phyloP scores from a whole-genome alignment of 1,140 invertebrate genomes.

The Plectrocnemia conspersa region DNA sequence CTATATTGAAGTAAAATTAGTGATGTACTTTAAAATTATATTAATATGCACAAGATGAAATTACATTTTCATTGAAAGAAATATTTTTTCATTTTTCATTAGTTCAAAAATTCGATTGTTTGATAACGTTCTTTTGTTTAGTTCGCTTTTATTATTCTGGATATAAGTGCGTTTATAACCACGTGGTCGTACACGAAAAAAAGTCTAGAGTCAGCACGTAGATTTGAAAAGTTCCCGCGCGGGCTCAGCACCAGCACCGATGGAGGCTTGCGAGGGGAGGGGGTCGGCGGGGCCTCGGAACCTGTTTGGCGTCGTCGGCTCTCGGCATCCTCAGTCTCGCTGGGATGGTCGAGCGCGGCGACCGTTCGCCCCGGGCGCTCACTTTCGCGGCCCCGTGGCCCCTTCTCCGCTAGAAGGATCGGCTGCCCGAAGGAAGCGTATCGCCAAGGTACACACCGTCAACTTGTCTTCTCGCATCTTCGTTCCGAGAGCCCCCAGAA shows the following conservation, averaged over 20 bases:
- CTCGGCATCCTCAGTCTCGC: slow-evolving; percentile 25
- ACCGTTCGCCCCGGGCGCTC: slow-evolving; percentile 20
- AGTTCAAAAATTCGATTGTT: too few relatives aligned
- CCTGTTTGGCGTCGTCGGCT: slow-evolving; percentile 1
- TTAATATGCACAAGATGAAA: neutral
- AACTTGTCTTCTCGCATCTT: slow-evolving; percentile 3
- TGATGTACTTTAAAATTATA: too few relatives aligned
- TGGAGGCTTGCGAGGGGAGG: slow-evolving; percentile 1
- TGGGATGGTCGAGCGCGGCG: slow-evolving; percentile 27
- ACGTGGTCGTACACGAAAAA: slow-evolving; percentile 30
- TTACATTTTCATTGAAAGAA: too few relatives aligned
- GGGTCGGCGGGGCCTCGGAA: neutral
- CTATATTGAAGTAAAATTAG: too few relatives aligned
- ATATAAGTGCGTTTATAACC: slow-evolving; percentile 27
- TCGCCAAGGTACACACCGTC: slow-evolving; percentile 3
- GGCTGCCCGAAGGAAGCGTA: neutral
- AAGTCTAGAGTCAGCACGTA: slow-evolving; percentile 21
- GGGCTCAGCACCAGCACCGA: slow-evolving; percentile 2
- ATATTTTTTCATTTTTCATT: too few relatives aligned
- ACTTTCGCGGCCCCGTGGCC: too few relatives aligned
- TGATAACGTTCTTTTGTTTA: too few relatives aligned
- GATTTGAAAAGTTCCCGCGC: slow-evolving; percentile 31
- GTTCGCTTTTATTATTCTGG: slow-evolving; percentile 1
- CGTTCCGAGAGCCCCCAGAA: slow-evolving; percentile 5
- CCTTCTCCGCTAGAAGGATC: neutral